Base-by-base conservation (phyloP, 2,888 invertebrate genomes). In the Amblyjoppa fuscipennis region DNA sequence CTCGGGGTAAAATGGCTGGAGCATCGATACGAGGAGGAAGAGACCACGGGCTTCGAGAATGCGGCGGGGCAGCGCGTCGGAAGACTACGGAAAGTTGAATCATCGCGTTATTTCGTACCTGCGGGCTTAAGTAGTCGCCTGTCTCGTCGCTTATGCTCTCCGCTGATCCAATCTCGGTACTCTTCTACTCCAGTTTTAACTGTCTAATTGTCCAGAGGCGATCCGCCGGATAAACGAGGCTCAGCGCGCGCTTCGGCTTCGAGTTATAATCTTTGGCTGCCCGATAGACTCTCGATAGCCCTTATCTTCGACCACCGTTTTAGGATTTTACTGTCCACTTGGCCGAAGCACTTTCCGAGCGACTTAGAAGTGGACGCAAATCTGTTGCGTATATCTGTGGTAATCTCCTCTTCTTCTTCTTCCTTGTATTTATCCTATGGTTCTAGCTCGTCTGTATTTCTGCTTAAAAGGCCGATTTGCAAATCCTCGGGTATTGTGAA, bases 1-100 rank as follows among this genome's bases (percentile, higher is more conserved):
- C 93, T 90, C 74, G 69, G 84, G 76, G 73, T 49, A 79, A 76
- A 85, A 75, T 49, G 70, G 38, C 53, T 69, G n/a, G 20, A 53
- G n/a, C 28, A 61, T 31, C 45, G 69, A 49, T 61, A 74, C 28
- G 38, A 34, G 59, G 28, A 20, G 34, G 25, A 34, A 59, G 56
- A 59, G 59, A 68, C 28, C 59, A 28, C 51, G 25, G 20, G 61
- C 38, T 71, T n/a, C 64, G 49, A 64, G 56, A 11, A 66, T 56
- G 56, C 16, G 68, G 56, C 13, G 28, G 13, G 56, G 7, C 20
- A 59, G 59, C 20, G 41, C 20, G 20, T n/a, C 34, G 20, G 41
- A 49, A 71, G 75, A 75, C 71, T 11, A 45, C 20, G 66, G 20
- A 64, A 49, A 38, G 75, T 79, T 53, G 31, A 79, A 85, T 87